Conservation (phyloP, 53 echinoderm and acorn worm genomes). For the Paracentrotus lividus region DNA sequence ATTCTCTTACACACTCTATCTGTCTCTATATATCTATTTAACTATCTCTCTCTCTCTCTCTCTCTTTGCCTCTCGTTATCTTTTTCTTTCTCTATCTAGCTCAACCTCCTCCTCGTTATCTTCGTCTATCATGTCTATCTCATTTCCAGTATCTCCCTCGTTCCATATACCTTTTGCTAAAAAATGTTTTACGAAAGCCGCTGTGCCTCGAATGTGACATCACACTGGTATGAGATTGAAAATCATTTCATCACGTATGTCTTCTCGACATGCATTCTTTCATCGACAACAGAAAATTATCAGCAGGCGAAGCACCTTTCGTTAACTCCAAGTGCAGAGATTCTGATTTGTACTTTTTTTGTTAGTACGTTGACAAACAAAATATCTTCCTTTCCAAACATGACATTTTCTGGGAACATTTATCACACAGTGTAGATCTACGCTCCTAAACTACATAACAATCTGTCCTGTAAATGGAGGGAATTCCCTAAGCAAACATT, state of each 20-base stretch:
- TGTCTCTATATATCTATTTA: too few relatives aligned
- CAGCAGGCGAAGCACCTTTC: neutral
- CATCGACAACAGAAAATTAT: neutral
- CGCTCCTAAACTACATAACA: neutral
- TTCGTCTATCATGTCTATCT: too few relatives aligned
- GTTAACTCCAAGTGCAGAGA: neutral
- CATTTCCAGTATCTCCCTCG: too few relatives aligned
- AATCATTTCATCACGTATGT: neutral
- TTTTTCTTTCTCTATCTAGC: too few relatives aligned
- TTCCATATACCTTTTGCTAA: too few relatives aligned
- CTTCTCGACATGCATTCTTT: neutral
- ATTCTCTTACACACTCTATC: too few relatives aligned
- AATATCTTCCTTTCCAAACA: neutral
- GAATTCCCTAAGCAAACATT: neutral
- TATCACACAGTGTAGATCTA: neutral
- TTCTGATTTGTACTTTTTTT: neutral
- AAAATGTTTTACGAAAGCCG: neutral
- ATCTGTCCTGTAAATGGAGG: too few relatives aligned
- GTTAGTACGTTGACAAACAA: neutral
- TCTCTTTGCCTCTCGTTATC: too few relatives aligned
- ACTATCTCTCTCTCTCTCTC: too few relatives aligned
- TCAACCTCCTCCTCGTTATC: too few relatives aligned
- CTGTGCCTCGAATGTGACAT: neutral
- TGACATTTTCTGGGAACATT: neutral
- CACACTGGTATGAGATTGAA: neutral